Evolutionary conservation across 2,797 vertebrate genomes (phyloP).

Genomic region (Zalophus californianus): DNA sequence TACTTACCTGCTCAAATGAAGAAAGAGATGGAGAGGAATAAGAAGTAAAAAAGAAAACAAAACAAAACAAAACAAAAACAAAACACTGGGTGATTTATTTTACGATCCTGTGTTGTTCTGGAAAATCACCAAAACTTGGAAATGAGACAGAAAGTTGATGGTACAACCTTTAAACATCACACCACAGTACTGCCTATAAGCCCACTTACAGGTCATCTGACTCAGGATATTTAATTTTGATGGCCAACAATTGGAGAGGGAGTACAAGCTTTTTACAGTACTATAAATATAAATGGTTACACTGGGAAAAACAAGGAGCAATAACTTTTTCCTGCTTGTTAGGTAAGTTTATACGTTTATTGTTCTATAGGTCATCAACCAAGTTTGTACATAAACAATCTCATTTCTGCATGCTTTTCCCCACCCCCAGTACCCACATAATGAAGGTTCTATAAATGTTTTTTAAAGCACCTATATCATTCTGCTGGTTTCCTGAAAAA

Average conservation of each 20-base stretch:
- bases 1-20: background rate
- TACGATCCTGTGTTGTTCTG: background rate
- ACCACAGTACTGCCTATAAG: background rate
- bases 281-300: background rate
- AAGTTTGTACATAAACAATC: background rate
- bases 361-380: background rate
- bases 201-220: background rate
- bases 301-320: background rate
- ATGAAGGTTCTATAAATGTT: background rate
- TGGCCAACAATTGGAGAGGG: background rate
- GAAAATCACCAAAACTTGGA: constrained; percentile 21
- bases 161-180: background rate
- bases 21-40: background rate
- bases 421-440: background rate
- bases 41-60: background rate
- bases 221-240: background rate
- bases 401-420: background rate
- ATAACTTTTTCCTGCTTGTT: background rate
- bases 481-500: background rate
- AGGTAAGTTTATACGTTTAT: background rate
- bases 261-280: background rate
- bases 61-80: too few relatives aligned
- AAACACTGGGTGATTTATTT: background rate
- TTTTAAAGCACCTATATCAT: background rate
- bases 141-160: background rate